Evolutionary conservation across 2,888 invertebrate genomes (phyloP).

Genomic region (Rhaphigaster nebulosa): DNA sequence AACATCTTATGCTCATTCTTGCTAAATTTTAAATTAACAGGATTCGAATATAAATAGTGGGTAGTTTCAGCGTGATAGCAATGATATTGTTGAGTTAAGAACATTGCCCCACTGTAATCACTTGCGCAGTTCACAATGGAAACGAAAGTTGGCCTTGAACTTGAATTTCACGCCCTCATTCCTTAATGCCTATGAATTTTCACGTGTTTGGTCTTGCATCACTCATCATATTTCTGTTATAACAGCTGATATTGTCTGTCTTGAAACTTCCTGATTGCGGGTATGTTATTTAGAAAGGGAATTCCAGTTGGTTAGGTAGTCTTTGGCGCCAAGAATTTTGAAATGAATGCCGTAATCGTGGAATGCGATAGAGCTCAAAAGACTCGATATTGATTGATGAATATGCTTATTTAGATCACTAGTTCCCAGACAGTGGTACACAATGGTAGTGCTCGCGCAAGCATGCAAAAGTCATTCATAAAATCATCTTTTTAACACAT

Average conservation of each 20-base stretch:
- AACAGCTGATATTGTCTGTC: conserved; percentile 5
- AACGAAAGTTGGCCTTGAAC: conserved; percentile 31
- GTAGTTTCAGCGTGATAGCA: background rate
- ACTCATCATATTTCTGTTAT: background rate
- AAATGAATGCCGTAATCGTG: background rate
- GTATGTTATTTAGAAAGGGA: background rate
- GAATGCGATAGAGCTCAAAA: background rate
- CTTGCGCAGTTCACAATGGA: background rate
- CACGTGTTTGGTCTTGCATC: background rate
- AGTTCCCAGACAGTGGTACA: too few species aligned
- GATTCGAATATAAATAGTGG: background rate
- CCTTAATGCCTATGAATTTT: conserved; percentile 19
- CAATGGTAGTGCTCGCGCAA: too few species aligned
- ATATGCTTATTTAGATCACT: too few species aligned
- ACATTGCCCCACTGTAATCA: background rate
- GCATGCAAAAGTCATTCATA: too few species aligned
- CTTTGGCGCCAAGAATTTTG: conserved; percentile 12
- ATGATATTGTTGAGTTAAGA: background rate
- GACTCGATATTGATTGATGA: background rate
- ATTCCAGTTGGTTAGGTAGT: background rate
- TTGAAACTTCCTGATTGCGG: background rate
- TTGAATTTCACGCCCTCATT: conserved; percentile 26
- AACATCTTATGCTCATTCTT: too few species aligned
- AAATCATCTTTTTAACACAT: too few species aligned
- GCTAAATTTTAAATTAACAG: background rate